These are phyloP conservation scores for Etheostoma cragini DNA, from an alignment of 2,113 vertebrate genomes.

Conservation along the genomic window DNA sequence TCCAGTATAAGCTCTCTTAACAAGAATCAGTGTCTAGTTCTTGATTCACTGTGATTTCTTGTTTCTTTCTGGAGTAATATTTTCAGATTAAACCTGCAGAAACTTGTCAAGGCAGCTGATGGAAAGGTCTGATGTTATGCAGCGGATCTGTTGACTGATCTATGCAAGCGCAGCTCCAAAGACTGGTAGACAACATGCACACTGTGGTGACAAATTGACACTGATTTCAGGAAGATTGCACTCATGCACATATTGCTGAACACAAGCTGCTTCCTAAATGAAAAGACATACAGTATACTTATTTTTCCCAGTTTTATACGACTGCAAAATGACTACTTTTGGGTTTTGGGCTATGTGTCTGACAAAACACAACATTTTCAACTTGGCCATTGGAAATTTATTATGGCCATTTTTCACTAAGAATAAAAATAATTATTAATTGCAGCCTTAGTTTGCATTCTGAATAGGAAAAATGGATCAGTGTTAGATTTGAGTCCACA, in stretches of 20 bases:
- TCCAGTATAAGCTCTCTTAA: conserved; percentile 36
- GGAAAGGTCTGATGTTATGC: conserved; percentile 17
- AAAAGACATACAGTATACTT: not conserved
- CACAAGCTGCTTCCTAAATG: not conserved
- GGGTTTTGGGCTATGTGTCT: conserved; percentile 4
- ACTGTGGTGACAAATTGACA: not conserved
- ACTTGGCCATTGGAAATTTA: not conserved
- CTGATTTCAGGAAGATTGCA: not conserved
- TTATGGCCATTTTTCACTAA: not conserved
- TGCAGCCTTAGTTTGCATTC: conserved; percentile 33
- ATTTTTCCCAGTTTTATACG: conserved; percentile 1
- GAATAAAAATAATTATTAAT: conserved; percentile 21
- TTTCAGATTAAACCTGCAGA: conserved; percentile 23
- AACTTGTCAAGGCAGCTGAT: conserved; percentile 18
- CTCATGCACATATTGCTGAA: not conserved
- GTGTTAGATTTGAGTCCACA: conserved; percentile 33
- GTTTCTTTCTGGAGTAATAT: conserved; percentile 16
- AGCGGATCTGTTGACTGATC: conserved; percentile 5
- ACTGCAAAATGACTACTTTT: conserved; percentile 23
- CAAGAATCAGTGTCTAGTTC: conserved; percentile 11
- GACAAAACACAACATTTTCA: not conserved
- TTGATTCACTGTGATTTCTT: not conserved
- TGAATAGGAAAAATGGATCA: conserved; percentile 16
- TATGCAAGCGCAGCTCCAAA: conserved; percentile 5
- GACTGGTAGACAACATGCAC: not conserved